These are phyloP conservation scores for Palythoa caribaeorum DNA, from an alignment of 92 coral and sea anemone genomes.

Conservation along the genomic window DNA sequence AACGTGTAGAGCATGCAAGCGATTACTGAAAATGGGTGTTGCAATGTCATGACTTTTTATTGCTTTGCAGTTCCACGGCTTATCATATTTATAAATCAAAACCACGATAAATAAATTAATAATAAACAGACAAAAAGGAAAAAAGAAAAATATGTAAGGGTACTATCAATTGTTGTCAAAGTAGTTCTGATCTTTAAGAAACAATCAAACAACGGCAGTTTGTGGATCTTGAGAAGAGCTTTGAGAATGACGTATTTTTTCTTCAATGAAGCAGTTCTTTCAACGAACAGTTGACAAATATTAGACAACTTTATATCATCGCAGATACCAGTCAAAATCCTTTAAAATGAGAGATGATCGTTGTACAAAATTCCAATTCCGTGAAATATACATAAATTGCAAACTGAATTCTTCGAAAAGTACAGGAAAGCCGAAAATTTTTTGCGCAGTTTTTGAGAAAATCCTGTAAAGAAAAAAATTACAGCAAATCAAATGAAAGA, in stretches of 20 bases:
- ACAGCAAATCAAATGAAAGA: background rate
- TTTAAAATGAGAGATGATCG: conserved; percentile 1
- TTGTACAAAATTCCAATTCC: background rate
- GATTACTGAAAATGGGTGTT: conserved; percentile 6
- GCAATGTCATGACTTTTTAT: background rate
- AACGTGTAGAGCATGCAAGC: conserved; percentile 3
- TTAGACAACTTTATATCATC: conserved; percentile 8
- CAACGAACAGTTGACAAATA: background rate
- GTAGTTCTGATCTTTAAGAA: background rate
- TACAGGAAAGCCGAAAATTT: background rate
- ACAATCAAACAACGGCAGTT: conserved; percentile 15
- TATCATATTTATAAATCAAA: conserved; percentile 55
- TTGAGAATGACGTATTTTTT: background rate
- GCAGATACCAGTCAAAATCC: conserved; percentile 16
- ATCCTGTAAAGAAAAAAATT: background rate
- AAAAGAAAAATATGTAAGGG: conserved; percentile 26
- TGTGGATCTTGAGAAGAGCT: background rate
- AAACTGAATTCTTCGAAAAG: background rate
- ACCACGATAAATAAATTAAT: conserved; percentile 71
- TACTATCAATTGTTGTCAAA: conserved; percentile 2
- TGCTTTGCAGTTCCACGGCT: background rate
- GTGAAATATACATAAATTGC: background rate
- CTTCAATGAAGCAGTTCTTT: background rate
- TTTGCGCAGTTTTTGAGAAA: background rate
- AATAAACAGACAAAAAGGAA: conserved; percentile 47